These are phyloP conservation scores for Byasa hedistus DNA, from an alignment of 2,888 invertebrate genomes.

Conservation along the genomic window DNA sequence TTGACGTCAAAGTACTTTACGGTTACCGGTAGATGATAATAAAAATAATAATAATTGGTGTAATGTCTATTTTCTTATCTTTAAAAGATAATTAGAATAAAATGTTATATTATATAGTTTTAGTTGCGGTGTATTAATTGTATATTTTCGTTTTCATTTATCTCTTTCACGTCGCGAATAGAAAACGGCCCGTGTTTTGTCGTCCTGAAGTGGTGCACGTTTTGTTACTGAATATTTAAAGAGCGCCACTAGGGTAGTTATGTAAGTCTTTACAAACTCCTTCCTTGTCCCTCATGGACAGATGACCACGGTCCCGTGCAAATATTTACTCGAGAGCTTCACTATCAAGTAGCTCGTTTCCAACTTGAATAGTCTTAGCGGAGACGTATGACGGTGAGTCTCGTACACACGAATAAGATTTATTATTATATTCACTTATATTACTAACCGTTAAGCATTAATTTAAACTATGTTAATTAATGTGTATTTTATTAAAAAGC, in stretches of 20 bases:
- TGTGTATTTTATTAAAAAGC: too few relatives aligned
- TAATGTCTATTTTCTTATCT: background rate
- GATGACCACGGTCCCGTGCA: slow-evolving; percentile 68
- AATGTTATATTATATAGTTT: background rate
- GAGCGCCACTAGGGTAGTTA: slow-evolving; percentile 7
- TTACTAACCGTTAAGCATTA: background rate
- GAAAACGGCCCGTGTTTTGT: slow-evolving; percentile 3
- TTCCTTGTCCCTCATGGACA: slow-evolving; percentile 60
- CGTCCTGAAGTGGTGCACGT: slow-evolving; percentile 9
- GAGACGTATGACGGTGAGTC: slow-evolving; percentile 41
- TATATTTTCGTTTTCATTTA: background rate
- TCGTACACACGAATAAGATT: slow-evolving; percentile 3
- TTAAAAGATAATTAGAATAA: background rate
- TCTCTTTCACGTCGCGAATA: background rate
- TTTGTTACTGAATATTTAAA: slow-evolving; percentile 20
- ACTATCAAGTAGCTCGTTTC: slow-evolving; percentile 74
- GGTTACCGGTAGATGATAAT: slow-evolving; percentile 8
- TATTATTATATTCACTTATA: background rate
- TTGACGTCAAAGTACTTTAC: slow-evolving; percentile 25
- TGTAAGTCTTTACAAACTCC: slow-evolving; percentile 33
- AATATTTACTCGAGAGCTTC: slow-evolving; percentile 66
- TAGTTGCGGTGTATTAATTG: background rate
- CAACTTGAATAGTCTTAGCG: slow-evolving; percentile 59
- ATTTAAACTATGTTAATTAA: too few relatives aligned
- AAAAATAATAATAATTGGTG: slow-evolving; percentile 1